Evolutionary conservation across 2,888 invertebrate species (phyloP).

Genomic region (Polymixis lichenea): DNA sequence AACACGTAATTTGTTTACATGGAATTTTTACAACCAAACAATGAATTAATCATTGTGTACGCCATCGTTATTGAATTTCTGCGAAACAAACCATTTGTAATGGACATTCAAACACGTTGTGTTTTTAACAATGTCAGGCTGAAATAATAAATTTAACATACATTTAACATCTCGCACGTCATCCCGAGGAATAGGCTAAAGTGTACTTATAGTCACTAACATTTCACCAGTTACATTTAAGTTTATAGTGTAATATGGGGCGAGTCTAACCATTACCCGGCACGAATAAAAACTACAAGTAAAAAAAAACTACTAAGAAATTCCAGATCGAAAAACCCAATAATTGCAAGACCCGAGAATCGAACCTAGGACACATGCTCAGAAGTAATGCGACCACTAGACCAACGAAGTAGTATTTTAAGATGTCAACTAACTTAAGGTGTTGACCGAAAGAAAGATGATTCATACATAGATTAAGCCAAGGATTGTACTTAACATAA

Average conservation of each 20-base stretch:
- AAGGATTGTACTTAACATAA: background rate
- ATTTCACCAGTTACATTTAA: too few relatives aligned
- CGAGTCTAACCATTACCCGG: too few relatives aligned
- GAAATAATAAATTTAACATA: background rate
- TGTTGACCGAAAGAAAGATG: background rate
- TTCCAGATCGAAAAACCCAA: too few relatives aligned
- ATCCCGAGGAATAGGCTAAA: background rate
- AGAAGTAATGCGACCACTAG: too few relatives aligned
- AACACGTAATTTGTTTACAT: background rate
- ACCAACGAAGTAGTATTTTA: too few relatives aligned
- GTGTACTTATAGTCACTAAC: too few relatives aligned
- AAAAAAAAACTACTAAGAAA: too few relatives aligned
- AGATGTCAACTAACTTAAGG: background rate
- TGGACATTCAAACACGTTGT: background rate
- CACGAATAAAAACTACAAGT: too few relatives aligned
- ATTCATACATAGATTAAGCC: background rate
- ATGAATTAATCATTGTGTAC: background rate
- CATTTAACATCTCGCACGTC: background rate
- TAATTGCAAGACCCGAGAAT: too few relatives aligned
- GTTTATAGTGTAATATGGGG: too few relatives aligned
- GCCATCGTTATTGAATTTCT: conserved; percentile 11
- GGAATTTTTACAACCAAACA: background rate
- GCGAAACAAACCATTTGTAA: background rate
- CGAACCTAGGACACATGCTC: too few relatives aligned
- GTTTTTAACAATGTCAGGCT: background rate